phyloP scores from a whole-genome alignment of 1,140 invertebrate species.

The Cylas formicarius region DNA sequence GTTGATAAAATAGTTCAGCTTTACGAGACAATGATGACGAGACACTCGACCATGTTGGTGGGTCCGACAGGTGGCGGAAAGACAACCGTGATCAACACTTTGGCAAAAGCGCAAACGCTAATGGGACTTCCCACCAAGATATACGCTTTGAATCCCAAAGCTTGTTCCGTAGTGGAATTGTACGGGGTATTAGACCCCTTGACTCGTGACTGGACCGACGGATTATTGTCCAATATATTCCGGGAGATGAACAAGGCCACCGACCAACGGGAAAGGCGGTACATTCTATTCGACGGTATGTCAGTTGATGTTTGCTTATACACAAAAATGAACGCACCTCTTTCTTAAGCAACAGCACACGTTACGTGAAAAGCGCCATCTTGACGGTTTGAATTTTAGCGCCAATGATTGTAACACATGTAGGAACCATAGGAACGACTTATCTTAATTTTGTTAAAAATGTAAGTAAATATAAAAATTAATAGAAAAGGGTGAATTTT shows the following conservation, averaged over 20 bases:
- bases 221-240: constrained; percentile 83
- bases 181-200: constrained; percentile 82
- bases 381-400: too few species aligned
- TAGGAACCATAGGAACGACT: too few species aligned
- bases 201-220: constrained; percentile 88
- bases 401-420: too few species aligned
- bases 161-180: constrained; percentile 78
- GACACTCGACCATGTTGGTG: constrained; percentile 85
- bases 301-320: too few species aligned
- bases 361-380: too few species aligned
- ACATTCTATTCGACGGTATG: constrained; percentile 86
- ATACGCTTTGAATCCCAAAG: constrained; percentile 74
- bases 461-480: too few species aligned
- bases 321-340: too few species aligned
- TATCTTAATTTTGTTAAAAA: too few species aligned
- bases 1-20: constrained; percentile 67
- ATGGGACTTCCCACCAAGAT: constrained; percentile 71
- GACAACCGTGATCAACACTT: constrained; percentile 72
- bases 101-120: constrained; percentile 70
- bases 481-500: too few species aligned
- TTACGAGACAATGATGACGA: constrained; percentile 90
- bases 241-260: constrained; percentile 77
- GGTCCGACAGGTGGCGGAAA: constrained; percentile 89
- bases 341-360: too few species aligned
- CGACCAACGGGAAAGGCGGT: constrained; percentile 61